These are phyloP conservation scores for Pelochelys cantorii DNA, from an alignment of 2,797 vertebrate genomes.

Conservation along the genomic window DNA sequence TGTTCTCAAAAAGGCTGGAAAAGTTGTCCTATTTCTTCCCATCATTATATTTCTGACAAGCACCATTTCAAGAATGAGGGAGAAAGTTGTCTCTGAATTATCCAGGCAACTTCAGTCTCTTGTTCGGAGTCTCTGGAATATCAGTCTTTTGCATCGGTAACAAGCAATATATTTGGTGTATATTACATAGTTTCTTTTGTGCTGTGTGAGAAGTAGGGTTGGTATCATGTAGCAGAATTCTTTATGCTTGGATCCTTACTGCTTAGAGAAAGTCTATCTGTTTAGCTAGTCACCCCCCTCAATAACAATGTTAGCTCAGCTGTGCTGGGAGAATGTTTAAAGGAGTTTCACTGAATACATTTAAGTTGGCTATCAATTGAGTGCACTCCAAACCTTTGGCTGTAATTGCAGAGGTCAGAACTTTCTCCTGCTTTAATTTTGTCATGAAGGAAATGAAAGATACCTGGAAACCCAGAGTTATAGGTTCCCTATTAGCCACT, in stretches of 20 bases:
- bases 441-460: conserved; percentile 14
- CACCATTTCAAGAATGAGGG: background rate
- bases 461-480: conserved; percentile 8
- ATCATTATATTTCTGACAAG: background rate
- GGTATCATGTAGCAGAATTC: fast-evolving
- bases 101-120: background rate
- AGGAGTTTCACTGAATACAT: background rate
- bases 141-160: fast-evolving
- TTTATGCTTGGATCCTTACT: background rate
- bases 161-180: fast-evolving
- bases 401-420: background rate
- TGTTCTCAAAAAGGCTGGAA: background rate
- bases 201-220: fast-evolving
- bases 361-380: background rate
- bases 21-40: background rate
- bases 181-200: fast-evolving
- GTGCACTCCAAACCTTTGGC: background rate
- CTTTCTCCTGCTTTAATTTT: background rate
- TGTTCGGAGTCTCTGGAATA: fast-evolving
- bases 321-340: fast-evolving
- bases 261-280: background rate
- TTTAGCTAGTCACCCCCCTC: background rate
- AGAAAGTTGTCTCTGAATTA: background rate
- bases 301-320: background rate
- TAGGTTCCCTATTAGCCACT: background rate